Percentiles rank a stretch among this genome's conserved stretches.
These are phyloP conservation scores for Poecilia picta DNA, from an alignment of 2,797 vertebrate species.

Conservation along the genomic window DNA sequence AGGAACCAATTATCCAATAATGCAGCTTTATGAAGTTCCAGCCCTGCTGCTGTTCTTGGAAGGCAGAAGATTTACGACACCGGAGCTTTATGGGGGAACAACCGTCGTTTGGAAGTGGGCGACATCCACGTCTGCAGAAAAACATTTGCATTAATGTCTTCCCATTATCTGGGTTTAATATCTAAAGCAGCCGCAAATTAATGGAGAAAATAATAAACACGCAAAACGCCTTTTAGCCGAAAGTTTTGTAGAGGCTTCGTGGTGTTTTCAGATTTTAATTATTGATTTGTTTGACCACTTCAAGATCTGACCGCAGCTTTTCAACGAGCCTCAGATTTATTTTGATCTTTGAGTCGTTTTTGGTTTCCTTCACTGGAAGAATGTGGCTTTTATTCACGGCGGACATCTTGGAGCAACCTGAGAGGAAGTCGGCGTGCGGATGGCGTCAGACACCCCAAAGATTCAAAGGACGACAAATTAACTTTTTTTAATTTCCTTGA, in stretches of 20 bases:
- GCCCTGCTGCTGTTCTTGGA: constrained; percentile 73
- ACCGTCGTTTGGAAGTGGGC: constrained; percentile 48
- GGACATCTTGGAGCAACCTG: neutral
- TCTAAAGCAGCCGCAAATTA: constrained; percentile 2
- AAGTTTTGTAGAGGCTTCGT: neutral
- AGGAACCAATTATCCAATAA: constrained; percentile 83
- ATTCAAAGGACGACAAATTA: neutral
- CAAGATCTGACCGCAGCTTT: neutral
- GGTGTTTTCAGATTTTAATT: neutral
- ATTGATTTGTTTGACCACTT: neutral
- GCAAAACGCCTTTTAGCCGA: no score
- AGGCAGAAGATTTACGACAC: constrained; percentile 67
- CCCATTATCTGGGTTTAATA: constrained; percentile 20
- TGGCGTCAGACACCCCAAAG: neutral
- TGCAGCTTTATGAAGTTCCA: constrained; percentile 78
- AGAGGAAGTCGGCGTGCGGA: neutral
- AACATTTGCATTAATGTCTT: constrained; percentile 39
- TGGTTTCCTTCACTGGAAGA: neutral
- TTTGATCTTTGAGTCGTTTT: neutral
- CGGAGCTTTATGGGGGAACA: constrained; percentile 52
- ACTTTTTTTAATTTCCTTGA: no score
- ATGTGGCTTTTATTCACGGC: neutral
- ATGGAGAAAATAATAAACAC: neutral
- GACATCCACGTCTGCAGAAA: constrained; percentile 53
- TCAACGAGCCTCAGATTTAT: no score